Evolutionary conservation across 2,113 vertebrate species (phyloP).

Genomic region (Hippocampus mohnikei): DNA sequence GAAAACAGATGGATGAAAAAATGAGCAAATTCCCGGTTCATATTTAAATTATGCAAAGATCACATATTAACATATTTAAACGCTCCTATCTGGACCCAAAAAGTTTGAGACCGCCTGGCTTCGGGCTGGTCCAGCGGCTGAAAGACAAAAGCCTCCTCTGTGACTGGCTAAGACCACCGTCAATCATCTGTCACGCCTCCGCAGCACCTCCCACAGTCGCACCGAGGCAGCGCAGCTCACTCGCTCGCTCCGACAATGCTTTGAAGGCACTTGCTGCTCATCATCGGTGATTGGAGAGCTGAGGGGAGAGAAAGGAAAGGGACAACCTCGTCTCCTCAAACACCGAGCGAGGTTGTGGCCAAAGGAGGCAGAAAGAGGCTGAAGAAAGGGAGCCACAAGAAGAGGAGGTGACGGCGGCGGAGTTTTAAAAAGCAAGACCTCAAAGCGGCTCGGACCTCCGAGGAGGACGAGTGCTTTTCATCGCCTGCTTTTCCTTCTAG

Average conservation of each 20-base stretch:
- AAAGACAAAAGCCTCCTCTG: slow-evolving; percentile 1
- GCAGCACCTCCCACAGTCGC: slow-evolving; percentile 68
- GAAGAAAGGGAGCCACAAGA: slow-evolving; percentile 16
- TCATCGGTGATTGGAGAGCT: slow-evolving; percentile 61
- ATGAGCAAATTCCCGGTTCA: too few species aligned
- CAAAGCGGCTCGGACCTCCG: slow-evolving; percentile 53
- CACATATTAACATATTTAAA: too few species aligned
- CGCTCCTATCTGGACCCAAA: neutral
- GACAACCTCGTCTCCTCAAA: slow-evolving; percentile 53
- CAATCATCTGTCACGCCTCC: slow-evolving; percentile 56
- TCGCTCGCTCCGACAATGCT: slow-evolving; percentile 60
- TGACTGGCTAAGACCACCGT: slow-evolving; percentile 52
- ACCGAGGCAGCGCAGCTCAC: slow-evolving; percentile 58
- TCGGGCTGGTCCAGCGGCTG: slow-evolving; percentile 45
- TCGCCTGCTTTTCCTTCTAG: slow-evolving; percentile 46
- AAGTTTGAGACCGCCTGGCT: neutral
- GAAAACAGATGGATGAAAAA: too few species aligned
- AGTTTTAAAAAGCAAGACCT: slow-evolving; percentile 44
- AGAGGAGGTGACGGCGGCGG: slow-evolving; percentile 50
- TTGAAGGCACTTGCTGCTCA: slow-evolving; percentile 65
- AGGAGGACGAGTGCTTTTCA: slow-evolving; percentile 29
- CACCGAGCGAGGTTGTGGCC: slow-evolving; percentile 47
- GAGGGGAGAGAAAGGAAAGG: slow-evolving; percentile 47
- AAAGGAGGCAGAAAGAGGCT: slow-evolving; percentile 19
- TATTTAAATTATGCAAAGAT: too few species aligned